Base-by-base conservation (phyloP, 2,797 vertebrate species). In the Halcyon smyrnensis region DNA sequence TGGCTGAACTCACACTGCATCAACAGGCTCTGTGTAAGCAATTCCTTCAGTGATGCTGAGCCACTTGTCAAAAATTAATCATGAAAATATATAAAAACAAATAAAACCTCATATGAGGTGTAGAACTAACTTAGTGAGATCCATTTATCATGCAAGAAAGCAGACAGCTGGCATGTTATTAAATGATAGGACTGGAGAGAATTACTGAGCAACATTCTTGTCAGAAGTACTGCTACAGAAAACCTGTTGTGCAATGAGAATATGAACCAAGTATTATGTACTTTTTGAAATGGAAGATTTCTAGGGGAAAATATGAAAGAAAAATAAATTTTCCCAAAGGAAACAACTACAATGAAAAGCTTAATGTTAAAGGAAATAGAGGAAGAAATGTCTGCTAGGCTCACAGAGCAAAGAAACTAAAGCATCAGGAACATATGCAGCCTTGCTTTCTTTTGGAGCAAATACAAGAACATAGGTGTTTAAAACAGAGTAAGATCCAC, bases 221-320 rank as follows among this genome's bases (percentile, higher is more conserved):
- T 34, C 67, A 62, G 45, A 78, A 82, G 36, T 70, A 70, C 65
- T 30, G 50, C 59, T 90, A 45, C 60, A 90, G 74, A 69, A 64
- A 95, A 76, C 37, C 54, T 0, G 0, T n/a, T 79, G 63, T 62
- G 43, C 63, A 76, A 73, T 11, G 11, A 78, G 41, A 82, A 51
- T 32, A 75, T 28, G 70, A 94, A 90, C 30, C 28, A 80, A 90
- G 84, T 67, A 37, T 16, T 2, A 48, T 56, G 63, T 57, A 67
- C 59, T 68, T 70, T 54, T 74, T 43, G 43, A 90, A 95, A 82
- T 48, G 62, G 50, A 89, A 97, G 94, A 76, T 69, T 84, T 46
- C 67, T 63, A 50, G 12, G 14, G n/a, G 51, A 79, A 84, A 56
- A 74, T 8, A 65, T 10, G 54, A 82, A 86, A 46, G 30, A 68